Evolutionary conservation across 2,797 vertebrate genomes (phyloP), one percentile per base, ranked within the genome.

Genomic region (Spondyliosoma cantharus): DNA sequence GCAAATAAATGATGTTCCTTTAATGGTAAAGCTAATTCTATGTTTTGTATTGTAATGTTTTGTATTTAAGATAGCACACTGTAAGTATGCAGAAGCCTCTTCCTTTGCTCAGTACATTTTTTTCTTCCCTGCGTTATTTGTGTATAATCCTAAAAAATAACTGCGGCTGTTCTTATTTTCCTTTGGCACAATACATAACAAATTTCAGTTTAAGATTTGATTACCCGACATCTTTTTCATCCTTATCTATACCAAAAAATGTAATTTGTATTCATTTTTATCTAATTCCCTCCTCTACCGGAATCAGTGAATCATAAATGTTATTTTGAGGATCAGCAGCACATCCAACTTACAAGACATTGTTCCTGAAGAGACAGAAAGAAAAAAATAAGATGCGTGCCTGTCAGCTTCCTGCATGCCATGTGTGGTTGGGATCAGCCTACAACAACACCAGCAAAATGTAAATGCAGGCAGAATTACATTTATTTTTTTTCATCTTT

Each of bases 281-380:
- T 32, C 32, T 19, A 6, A 56, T 32, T 32, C 16, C 20, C 43
- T 25, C 25, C 2, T 57, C 52, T 15, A 7, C 22, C 0, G 5
- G 46, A 63, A 8, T 53, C 29, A 65, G 7, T 32, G 24, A 54
- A 54, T 61, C 56, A 61, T 13, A 52, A 32, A 50, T 15, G 29
- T 48, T 56, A 56, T 56, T 64, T 45, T 32, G 13, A 48, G 45
- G 19, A 64, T 78, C 70, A 46, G 50, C 17, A 15, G 12, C 9
- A 0, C 42, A 24, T 25, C 9, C 1, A 8, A n/a, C 5, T 70
- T 56, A 25, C 5, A 52, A 25, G 12, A 46, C 42, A 73, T 49
- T 32, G 25, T 25, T 71, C 16, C 29, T 50, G 22, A 14, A 64
- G 20, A 71, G 42, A 58, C 14, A n/a, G 5, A 56, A 27, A 16